Conservation (phyloP, 2,797 vertebrate genomes). For the Micrastur ruficollis region DNA sequence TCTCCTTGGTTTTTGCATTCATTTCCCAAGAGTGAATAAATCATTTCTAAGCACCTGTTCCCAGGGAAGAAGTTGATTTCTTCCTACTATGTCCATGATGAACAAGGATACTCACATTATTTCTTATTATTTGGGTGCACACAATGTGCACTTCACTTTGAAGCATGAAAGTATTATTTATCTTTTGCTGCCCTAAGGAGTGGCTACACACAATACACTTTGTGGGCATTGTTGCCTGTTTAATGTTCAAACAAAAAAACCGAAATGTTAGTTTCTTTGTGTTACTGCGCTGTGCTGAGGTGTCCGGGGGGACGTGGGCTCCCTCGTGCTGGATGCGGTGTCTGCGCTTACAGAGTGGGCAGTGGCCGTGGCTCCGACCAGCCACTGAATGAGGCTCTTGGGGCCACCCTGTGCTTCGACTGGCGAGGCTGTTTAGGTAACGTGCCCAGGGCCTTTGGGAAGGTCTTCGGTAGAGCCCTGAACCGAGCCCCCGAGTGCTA, state of each 20-base stretch:
- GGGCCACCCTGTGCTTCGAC: not conserved
- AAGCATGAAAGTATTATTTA: conserved; percentile 63
- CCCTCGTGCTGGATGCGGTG: not conserved
- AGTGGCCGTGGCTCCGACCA: not conserved
- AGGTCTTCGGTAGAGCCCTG: not conserved
- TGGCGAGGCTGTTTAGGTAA: not conserved
- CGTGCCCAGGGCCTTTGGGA: not conserved
- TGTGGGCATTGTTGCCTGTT: conserved; percentile 31
- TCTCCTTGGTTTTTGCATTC: conserved; percentile 54
- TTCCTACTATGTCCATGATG: conserved; percentile 54
- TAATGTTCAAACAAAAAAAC: conserved; percentile 37
- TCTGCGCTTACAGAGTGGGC: not conserved
- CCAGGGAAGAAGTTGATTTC: conserved; percentile 63
- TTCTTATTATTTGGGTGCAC: conserved; percentile 64
- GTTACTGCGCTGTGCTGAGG: not conserved
- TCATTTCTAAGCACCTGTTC: conserved; percentile 44
- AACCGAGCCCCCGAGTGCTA: not conserved
- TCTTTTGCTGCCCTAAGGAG: conserved; percentile 39
- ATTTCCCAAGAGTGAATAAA: conserved; percentile 56
- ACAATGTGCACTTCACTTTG: conserved; percentile 55
- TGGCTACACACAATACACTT: not conserved
- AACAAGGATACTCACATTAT: conserved; percentile 61
- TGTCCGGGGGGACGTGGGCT: not conserved
- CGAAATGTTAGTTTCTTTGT: not conserved
- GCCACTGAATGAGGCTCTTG: not conserved